Conservation (phyloP, 2,797 vertebrate species). For the Cottoperca gobio region DNA sequence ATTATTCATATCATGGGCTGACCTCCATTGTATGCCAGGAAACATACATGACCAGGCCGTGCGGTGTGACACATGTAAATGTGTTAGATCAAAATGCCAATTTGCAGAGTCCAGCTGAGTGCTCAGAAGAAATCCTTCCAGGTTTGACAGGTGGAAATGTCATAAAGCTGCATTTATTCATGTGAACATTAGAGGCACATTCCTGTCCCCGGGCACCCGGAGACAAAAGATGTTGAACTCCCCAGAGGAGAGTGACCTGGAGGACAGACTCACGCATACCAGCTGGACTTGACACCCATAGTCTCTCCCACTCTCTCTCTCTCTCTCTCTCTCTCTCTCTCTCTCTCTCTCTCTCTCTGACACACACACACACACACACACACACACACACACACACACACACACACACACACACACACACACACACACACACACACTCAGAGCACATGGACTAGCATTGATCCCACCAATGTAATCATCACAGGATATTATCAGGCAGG, state of each 20-base stretch:
- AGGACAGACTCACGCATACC: constrained; percentile 76
- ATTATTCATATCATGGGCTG: constrained; percentile 32
- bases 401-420: not conserved
- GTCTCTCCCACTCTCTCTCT: constrained; percentile 1
- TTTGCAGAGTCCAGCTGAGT: constrained; percentile 76
- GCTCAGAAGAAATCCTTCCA: constrained; percentile 49
- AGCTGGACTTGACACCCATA: constrained; percentile 78
- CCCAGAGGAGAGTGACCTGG: constrained; percentile 79
- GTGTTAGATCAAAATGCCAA: constrained; percentile 69
- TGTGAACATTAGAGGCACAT: constrained; percentile 67
- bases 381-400: not conserved
- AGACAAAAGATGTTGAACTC: constrained; percentile 75
- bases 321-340: too few species aligned
- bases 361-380: not conserved
- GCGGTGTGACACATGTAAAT: constrained; percentile 70
- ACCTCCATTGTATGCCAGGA: constrained; percentile 26
- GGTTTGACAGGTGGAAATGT: constrained; percentile 69
- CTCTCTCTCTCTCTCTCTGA: too few species aligned
- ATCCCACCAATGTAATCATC: constrained; percentile 31
- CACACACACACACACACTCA: not conserved
- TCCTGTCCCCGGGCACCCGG: constrained; percentile 55
- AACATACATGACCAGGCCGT: constrained; percentile 38
- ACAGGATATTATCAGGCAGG: constrained; percentile 17
- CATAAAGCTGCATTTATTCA: constrained; percentile 77
- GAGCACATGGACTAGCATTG: constrained; percentile 27